Percentiles rank a stretch among this genome's conserved stretches.
These are phyloP conservation scores for Sandelia bainsii DNA, from an alignment of 2,797 vertebrate species.

Conservation along the genomic window DNA sequence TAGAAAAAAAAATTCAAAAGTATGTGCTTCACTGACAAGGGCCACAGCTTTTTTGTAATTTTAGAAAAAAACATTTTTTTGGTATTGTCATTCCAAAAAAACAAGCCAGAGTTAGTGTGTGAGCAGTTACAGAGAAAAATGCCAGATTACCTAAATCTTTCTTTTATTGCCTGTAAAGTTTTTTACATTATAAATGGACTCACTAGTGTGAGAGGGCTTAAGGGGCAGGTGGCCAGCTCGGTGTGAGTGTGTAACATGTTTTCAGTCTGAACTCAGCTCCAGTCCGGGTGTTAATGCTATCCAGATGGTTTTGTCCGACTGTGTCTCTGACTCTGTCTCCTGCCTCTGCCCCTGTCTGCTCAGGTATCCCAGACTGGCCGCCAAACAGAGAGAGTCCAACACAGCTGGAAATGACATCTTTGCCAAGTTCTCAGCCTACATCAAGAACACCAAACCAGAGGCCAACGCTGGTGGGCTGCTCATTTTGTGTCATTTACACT, in stretches of 20 bases:
- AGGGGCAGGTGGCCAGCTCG: conserved; percentile 47
- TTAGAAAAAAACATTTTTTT: conserved; percentile 13
- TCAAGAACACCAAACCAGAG: conserved; percentile 95
- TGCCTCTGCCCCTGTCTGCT: conserved; percentile 51
- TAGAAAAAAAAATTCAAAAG: conserved; percentile 11
- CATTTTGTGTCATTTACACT: conserved; percentile 43
- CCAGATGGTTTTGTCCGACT: conserved; percentile 70
- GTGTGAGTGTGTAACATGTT: conserved; percentile 69
- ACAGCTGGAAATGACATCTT: conserved; percentile 97
- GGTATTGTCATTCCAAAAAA: conserved; percentile 27
- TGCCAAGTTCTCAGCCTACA: conserved; percentile 96
- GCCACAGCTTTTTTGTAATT: conserved; percentile 8
- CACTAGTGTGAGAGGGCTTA: conserved; percentile 61
- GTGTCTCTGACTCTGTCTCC: conserved; percentile 59
- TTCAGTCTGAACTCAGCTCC: conserved; percentile 57
- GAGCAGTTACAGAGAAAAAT: conserved; percentile 51
- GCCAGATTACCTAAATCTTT: conserved; percentile 67
- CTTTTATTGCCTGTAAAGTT: conserved; percentile 76
- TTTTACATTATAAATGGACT: conserved; percentile 70
- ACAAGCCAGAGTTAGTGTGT: conserved; percentile 17
- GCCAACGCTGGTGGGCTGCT: conserved; percentile 91
- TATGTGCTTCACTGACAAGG: neutral
- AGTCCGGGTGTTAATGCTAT: conserved; percentile 76
- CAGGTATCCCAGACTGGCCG: conserved; percentile 95
- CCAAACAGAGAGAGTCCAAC: conserved; percentile 94